Evolutionary conservation across 2,113 vertebrate genomes (phyloP), one percentile per base, ranked within the genome.

Genomic region (Tinamus guttatus): DNA sequence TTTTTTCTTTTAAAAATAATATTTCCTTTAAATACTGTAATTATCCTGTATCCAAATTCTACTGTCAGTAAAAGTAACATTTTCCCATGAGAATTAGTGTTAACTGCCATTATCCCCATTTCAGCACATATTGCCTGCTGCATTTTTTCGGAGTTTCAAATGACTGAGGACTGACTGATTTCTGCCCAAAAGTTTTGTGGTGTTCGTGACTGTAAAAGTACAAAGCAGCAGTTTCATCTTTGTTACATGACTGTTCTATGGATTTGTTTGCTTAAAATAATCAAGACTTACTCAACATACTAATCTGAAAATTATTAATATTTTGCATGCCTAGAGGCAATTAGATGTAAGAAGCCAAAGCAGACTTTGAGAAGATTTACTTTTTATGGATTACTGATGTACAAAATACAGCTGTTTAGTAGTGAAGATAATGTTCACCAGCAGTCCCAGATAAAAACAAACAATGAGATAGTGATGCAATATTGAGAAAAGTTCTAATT

Each of bases 241-340:
- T 56, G 45, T 70, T 95, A 81, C 9, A 5, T 54, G 17, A 28
- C 43, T 0, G 0, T 89, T 87, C 64, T 75, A 59, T 87, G 67
- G 84, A 67, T 76, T 82, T 84, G 18, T 59, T 95, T 77, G 56
- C 85, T 95, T 94, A 68, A 91, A 89, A 75, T 62, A 54, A 18
- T 76, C 41, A 79, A 69, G 59, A 68, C 60, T 78, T 75, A 58
- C 56, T 91, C 17, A 87, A 21, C 3, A 6, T 74, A 73, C 49
- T 81, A 65, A 60, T 63, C 28, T 67, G 64, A 80, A 90, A 71
- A 85, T 89, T 89, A 78, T 59, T 85, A 70, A 91, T 36, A 8
- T 4, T 64, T 91, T 77, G 18, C 58, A 47, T 67, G 38, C 52
- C 64, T 81, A 3, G 74, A 60, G 64, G 63, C 73, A 38, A 54